These are phyloP conservation scores for Chlamydotis undulata DNA, from an alignment of 2,113 vertebrate genomes.

Conservation along the genomic window DNA sequence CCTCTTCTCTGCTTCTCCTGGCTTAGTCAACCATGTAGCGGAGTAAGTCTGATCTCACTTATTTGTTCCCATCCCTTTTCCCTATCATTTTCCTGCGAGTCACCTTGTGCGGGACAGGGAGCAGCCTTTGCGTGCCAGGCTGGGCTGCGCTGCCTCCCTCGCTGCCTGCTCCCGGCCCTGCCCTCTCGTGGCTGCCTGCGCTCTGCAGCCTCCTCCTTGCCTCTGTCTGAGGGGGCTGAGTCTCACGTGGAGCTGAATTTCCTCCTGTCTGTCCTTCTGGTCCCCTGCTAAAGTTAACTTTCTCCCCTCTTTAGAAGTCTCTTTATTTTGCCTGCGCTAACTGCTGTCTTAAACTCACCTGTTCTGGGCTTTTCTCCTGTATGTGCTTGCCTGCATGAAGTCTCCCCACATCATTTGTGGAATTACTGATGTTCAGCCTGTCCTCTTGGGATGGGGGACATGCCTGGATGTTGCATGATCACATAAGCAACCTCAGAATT, in stretches of 20 bases:
- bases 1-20: conserved; percentile 28
- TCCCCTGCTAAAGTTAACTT: neutral
- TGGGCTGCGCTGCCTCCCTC: neutral
- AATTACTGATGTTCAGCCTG: neutral
- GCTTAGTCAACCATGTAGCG: neutral
- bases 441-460: neutral
- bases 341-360: neutral
- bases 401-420: neutral
- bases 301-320: neutral
- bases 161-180: conserved; percentile 8
- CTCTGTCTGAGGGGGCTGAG: neutral
- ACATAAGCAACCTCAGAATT: neutral
- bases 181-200: conserved; percentile 42
- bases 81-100: neutral
- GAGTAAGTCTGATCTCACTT: conserved; percentile 52
- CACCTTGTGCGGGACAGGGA: neutral
- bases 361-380: neutral
- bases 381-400: neutral
- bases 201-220: neutral
- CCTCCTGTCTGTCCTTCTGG: neutral
- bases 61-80: neutral
- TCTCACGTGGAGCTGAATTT: neutral
- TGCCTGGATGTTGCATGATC: neutral
- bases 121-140: neutral
- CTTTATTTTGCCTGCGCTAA: neutral